Base-by-base conservation (phyloP, 1,140 invertebrate genomes). In the Drosophila bipectinata region DNA sequence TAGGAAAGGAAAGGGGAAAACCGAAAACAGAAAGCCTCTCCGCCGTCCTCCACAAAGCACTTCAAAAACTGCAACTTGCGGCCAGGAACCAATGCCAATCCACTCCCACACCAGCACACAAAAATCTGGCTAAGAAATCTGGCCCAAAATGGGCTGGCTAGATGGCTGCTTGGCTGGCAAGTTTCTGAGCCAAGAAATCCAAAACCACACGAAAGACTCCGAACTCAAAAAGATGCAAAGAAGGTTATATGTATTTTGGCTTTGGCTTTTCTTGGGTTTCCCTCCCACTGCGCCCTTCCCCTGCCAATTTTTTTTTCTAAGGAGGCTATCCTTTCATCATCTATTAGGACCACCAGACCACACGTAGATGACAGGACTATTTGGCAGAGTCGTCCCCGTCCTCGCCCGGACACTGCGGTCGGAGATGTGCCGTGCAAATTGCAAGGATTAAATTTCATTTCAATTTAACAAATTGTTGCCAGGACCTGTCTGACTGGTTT, bases 171-270 rank as follows among this genome's bases (percentile, higher is more conserved):
- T 41, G n/a, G 52, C 77, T 73, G 77, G 41, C 30, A 89, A 89
- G 61, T 89, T 89, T 47, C 80, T 62, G 64, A 72, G 58, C 77
- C 66, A 90, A 89, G 84, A 89, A 84, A 89, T 90, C 80, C 79
- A 84, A 89, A 89, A 89, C 84, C 84, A 89, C 84, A 89, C 84
- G 82, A 89, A 89, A 89, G 84, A 89, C 84, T 73, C 67, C 39
- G 55, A 85, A 72, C 85, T 73, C 72, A 37, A 57, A 80, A 79
- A 83, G 80, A 83, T 84, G 80, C 81, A 83, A 83, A 80, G 73
- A 72, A 68, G 51, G n/a, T 60, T 53, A 77, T 85, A 83, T 68
- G 63, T 77, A 61, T 63, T 69, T 82, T 68, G 64, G 53, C 34
- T 58, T 48, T 68, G 60, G 60, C 56, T 62, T 63, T 77, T n/a